Conservation (phyloP, 2,113 vertebrate genomes). For the Pachycephala philippinensis region DNA sequence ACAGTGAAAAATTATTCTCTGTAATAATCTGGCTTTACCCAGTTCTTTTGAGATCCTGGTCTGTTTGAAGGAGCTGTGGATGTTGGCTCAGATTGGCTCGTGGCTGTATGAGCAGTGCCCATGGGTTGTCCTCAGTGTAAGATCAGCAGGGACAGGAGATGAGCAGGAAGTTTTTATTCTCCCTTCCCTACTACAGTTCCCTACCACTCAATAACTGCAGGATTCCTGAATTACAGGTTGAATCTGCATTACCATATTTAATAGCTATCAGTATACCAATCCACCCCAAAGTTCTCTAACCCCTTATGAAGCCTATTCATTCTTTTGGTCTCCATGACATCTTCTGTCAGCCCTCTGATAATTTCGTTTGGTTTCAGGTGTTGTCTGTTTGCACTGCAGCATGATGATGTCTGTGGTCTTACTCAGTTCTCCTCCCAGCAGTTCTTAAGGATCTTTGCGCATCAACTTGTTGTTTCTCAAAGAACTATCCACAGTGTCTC, state of each 20-base stretch:
- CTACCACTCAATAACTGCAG: neutral
- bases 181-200: neutral
- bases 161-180: neutral
- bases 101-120: neutral
- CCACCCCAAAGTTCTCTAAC: neutral
- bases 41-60: neutral
- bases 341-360: neutral
- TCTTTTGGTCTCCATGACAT: neutral
- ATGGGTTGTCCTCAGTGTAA: neutral
- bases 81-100: neutral
- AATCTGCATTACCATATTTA: neutral
- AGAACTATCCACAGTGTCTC: neutral
- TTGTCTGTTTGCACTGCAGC: neutral
- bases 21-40: neutral
- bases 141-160: neutral
- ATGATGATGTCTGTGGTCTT: neutral
- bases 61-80: neutral
- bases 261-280: neutral
- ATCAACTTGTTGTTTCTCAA: neutral
- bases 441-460: neutral
- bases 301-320: neutral
- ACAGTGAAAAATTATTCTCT: neutral
- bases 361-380: neutral
- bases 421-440: neutral
- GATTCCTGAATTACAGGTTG: neutral